phyloP scores from a whole-genome alignment of 2,113 vertebrate species.

The Salminus brasiliensis region DNA sequence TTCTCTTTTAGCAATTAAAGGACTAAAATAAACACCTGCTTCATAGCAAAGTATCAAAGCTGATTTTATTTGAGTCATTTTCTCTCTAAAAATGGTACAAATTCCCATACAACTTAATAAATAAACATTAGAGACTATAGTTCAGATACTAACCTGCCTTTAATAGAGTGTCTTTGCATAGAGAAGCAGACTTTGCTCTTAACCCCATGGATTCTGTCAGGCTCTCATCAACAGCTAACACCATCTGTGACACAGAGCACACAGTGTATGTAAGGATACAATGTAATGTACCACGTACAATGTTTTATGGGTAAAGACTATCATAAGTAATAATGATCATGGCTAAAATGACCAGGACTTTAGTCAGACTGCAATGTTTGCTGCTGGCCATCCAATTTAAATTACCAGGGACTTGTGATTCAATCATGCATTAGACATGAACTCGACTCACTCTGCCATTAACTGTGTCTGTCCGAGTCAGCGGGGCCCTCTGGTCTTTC shows the following conservation, averaged over 20 bases:
- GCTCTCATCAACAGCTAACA: constrained; percentile 95
- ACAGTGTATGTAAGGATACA: neutral
- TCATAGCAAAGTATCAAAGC: neutral
- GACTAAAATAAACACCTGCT: neutral
- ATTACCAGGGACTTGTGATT: neutral
- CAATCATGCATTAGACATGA: neutral
- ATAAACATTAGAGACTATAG: neutral
- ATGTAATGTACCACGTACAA: too few relatives aligned
- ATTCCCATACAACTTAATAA: neutral
- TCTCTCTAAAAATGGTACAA: neutral
- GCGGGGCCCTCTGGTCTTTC: constrained; percentile 85
- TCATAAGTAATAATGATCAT: too few relatives aligned
- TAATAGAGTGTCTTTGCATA: constrained; percentile 91
- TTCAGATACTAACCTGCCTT: constrained; percentile 84
- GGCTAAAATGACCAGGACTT: neutral
- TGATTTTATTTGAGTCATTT: neutral
- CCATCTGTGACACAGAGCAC: constrained; percentile 77
- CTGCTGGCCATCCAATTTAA: neutral
- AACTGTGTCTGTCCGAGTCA: constrained; percentile 86
- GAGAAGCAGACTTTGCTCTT: constrained; percentile 90
- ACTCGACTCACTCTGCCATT: constrained; percentile 86
- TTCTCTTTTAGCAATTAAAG: neutral
- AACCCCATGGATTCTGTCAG: constrained; percentile 91
- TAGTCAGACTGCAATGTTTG: neutral
- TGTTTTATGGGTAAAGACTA: too few relatives aligned